Conservation (phyloP, 2,888 invertebrate genomes). For the Cremastobaeus sp. region DNA sequence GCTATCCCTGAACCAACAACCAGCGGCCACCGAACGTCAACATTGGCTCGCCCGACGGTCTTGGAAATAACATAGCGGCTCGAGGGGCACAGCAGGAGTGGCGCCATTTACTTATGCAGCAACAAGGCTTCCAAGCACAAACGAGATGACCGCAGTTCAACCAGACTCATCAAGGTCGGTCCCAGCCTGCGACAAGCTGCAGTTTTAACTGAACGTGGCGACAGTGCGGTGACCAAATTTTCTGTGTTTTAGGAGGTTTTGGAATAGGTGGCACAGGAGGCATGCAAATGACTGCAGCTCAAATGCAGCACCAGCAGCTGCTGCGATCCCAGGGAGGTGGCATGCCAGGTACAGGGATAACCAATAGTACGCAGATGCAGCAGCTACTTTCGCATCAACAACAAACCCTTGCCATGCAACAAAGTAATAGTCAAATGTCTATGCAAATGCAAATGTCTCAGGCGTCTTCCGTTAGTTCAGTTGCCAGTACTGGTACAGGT, state of each 20-base stretch:
- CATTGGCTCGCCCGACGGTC: slow-evolving; percentile 80
- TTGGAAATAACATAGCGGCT: slow-evolving; percentile 80
- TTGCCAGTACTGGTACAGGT: slow-evolving; percentile 76
- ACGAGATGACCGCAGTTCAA: slow-evolving; percentile 81
- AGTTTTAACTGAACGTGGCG: too few relatives aligned
- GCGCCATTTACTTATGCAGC: slow-evolving; percentile 84
- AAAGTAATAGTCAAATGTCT: slow-evolving; percentile 80
- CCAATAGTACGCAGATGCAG: slow-evolving; percentile 78
- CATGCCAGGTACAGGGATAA: slow-evolving; percentile 74
- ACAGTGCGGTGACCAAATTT: too few relatives aligned
- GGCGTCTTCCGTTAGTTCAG: slow-evolving; percentile 75
- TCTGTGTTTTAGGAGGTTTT: slow-evolving; percentile 71
- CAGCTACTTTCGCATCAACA: slow-evolving; percentile 79
- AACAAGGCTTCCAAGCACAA: slow-evolving; percentile 79
- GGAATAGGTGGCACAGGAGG: slow-evolving; percentile 75
- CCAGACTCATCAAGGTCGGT: slow-evolving; percentile 78
- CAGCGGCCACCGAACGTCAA: slow-evolving; percentile 83
- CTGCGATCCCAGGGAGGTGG: slow-evolving; percentile 77
- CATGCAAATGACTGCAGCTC: slow-evolving; percentile 79
- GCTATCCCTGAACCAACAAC: slow-evolving; percentile 78
- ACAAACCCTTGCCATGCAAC: slow-evolving; percentile 79
- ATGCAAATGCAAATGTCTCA: slow-evolving; percentile 79
- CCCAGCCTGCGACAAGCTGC: too few relatives aligned
- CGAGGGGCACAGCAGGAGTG: slow-evolving; percentile 79
- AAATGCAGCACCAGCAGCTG: slow-evolving; percentile 79